Percentiles rank a stretch among this genome's conserved stretches.
Evolutionary conservation across 2,888 invertebrate species (phyloP).

Genomic region (Andrena bucephala): DNA sequence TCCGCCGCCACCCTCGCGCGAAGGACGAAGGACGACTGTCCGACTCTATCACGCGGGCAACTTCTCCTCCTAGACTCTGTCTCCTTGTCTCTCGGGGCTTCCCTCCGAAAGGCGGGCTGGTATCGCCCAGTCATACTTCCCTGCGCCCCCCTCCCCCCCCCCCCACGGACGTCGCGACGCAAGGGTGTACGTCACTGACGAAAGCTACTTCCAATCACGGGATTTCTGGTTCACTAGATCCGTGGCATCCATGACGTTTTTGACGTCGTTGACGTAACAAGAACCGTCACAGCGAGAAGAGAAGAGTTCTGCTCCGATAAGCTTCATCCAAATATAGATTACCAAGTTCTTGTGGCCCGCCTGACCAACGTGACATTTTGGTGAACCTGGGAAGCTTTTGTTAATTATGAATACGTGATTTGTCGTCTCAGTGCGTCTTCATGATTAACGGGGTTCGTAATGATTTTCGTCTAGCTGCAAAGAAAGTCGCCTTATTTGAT

Average conservation of each 20-base stretch:
- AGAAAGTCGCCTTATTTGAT: background rate
- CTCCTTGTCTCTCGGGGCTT: conserved; percentile 16
- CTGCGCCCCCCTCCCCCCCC: conserved; percentile 19
- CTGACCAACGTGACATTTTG: background rate
- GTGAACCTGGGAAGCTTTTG: background rate
- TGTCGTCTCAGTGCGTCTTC: background rate
- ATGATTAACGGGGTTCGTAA: background rate
- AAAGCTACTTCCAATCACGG: conserved; percentile 11
- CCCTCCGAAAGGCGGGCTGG: conserved; percentile 15
- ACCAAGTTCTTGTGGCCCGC: background rate
- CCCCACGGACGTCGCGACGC: conserved; percentile 11
- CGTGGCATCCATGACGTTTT: conserved; percentile 17
- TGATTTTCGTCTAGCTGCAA: background rate
- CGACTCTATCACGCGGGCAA: conserved; percentile 43
- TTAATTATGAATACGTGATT: background rate
- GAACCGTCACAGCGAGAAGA: conserved; percentile 11
- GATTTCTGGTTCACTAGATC: conserved; percentile 25
- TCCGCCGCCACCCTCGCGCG: conserved; percentile 29
- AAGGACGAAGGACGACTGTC: conserved; percentile 58
- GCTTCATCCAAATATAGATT: conserved; percentile 17
- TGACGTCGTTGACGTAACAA: conserved; percentile 38
- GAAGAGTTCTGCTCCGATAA: conserved; percentile 8
- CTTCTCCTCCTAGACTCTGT: conserved; percentile 23
- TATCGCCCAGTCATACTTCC: conserved; percentile 8
- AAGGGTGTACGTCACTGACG: conserved; percentile 23